Evolutionary conservation across 2,888 invertebrate genomes (phyloP).

Genomic region (Hydroisotoma schaefferi): DNA sequence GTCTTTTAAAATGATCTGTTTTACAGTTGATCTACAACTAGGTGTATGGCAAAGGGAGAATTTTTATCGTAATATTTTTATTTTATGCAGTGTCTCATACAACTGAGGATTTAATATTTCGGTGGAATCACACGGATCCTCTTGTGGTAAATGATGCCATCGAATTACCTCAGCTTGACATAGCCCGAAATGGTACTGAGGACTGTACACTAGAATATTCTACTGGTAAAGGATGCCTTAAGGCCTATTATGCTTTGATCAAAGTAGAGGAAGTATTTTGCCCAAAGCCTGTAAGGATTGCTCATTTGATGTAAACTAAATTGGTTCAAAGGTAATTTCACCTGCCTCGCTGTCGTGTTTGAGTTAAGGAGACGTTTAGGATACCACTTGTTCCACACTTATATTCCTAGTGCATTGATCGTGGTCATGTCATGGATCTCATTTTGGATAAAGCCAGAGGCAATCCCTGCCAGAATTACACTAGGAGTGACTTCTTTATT

Average conservation of each 20-base stretch:
- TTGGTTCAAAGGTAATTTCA: constrained; percentile 95
- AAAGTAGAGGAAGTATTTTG: too few species aligned
- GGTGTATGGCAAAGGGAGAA: neutral
- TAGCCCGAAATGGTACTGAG: constrained; percentile 80
- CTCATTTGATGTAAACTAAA: too few species aligned
- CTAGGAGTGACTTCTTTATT: constrained; percentile 81
- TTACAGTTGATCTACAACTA: neutral
- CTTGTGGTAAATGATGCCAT: constrained; percentile 83
- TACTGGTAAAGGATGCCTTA: constrained; percentile 68
- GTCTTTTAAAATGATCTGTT: too few species aligned
- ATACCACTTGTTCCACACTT: constrained; percentile 87
- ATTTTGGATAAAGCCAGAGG: constrained; percentile 92
- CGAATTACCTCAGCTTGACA: constrained; percentile 81
- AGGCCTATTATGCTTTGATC: too few species aligned
- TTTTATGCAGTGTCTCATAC: constrained; percentile 72
- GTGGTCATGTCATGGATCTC: constrained; percentile 92
- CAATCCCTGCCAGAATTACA: constrained; percentile 84
- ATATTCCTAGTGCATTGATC: constrained; percentile 85
- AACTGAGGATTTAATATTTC: constrained; percentile 80
- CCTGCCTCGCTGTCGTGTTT: constrained; percentile 84
- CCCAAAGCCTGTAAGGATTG: too few species aligned
- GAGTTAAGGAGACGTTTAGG: constrained; percentile 77
- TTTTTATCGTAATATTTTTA: neutral
- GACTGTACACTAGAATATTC: constrained; percentile 84
- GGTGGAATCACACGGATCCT: constrained; percentile 84